Evolutionary conservation across 2,888 invertebrate genomes (phyloP).

Genomic region (Eucera pruinosa): DNA sequence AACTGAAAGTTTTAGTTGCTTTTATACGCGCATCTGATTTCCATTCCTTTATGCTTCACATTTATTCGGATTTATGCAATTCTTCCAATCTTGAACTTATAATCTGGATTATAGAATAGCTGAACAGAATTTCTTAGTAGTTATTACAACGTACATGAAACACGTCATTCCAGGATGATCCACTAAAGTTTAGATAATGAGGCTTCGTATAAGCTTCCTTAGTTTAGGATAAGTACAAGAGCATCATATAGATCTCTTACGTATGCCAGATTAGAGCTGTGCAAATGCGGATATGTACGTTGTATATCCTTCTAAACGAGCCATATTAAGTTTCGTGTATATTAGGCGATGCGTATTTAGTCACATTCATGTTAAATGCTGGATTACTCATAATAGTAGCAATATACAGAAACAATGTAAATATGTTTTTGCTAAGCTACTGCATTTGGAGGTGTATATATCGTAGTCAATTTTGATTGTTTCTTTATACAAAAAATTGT

Average conservation of each 20-base stretch:
- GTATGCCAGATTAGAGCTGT: background rate
- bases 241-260: background rate
- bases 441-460: too few species aligned
- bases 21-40: background rate
- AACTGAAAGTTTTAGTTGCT: too few species aligned
- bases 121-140: background rate
- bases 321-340: background rate
- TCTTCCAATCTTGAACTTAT: too few species aligned
- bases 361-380: background rate
- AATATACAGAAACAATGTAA: background rate
- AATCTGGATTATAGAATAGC: too few species aligned
- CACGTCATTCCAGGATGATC: conserved; percentile 1
- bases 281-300: background rate
- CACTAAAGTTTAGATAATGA: conserved; percentile 3
- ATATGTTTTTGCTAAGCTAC: too few species aligned
- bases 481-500: too few species aligned
- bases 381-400: background rate
- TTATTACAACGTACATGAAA: background rate
- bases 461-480: too few species aligned
- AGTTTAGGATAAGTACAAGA: conserved; percentile 12
- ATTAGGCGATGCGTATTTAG: background rate
- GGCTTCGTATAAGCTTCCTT: conserved; percentile 2
- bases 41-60: too few species aligned
- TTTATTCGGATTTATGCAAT: too few species aligned
- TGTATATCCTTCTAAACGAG: background rate